Base-by-base conservation (phyloP, 1,140 invertebrate genomes). In the Brachystomella parvula region DNA sequence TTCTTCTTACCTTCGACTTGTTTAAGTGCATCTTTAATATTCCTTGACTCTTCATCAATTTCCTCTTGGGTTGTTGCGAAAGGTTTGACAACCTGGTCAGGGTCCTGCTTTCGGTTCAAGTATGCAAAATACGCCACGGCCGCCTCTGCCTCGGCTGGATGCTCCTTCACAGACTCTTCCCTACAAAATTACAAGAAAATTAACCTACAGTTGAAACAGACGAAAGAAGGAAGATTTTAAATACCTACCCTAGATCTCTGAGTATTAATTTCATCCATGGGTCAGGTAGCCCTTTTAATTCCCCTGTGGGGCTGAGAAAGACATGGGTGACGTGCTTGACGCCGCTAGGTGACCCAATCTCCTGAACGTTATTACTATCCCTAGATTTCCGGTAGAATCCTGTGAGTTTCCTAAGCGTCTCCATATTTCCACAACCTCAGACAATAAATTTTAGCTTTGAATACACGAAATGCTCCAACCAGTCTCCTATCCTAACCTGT, bases 111-210 rank as follows among this genome's bases (percentile, higher is more conserved):
- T 56, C 90, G 49, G 9, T 53, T 88, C 1, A 87, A 86, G 77
- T 90, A 89, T 76, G 92, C 92, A 76, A 94, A 95, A 76, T 90
- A 95, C 74, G 93, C 92, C 32, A 97, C 84, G 1, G 94, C 94
- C 77, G 94, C 89, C 28, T 89, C 75, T 1, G 89, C 87, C n/a
- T 93, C 93, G 72, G 89, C 86, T 1, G 94, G 93, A 81, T 97
- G 93, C 74, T 95, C 67, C 26, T 70, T 67, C n/a, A 68, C 39
- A 53, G 33, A 64, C 9, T 65, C 70, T 33, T 19, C 24, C 32
- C 65, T 64, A 63, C 47, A 56, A 69, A 49, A 63, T 35, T 3
- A 17, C 15, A 39, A 30, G 39, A 59, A 68, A 61, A 2, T 28
- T 3, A 3, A 9, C n/a, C n/a, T n/a, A n/a, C n/a, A n/a, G n/a